Evolutionary conservation across 2,797 vertebrate species (phyloP), one percentile per base, ranked within the genome.

Genomic region (Triplophysa yarkandensis): DNA sequence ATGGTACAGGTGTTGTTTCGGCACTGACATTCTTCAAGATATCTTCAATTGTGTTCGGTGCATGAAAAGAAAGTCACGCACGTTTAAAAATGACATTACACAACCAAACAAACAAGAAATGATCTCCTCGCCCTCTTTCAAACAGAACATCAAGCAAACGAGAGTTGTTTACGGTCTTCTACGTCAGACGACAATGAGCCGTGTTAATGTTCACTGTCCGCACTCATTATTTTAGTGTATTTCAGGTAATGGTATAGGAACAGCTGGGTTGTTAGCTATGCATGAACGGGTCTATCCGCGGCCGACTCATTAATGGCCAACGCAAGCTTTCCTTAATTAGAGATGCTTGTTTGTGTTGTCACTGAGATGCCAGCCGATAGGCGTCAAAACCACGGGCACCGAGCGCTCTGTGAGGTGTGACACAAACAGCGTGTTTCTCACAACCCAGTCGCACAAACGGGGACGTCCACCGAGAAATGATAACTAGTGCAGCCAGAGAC

Each of bases 71-170:
- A 36, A 39, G 1, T 0, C 4, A 39, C 9, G 4, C 36, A 39
- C 1, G 43, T n/a, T 43, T 0, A 16, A 17, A 43, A 64, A 86
- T 69, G 58, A 61, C 81, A 63, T n/a, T 82, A 79, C 82, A 80
- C 82, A 60, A 16, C 87, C 73, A 78, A 82, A 30, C 27, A 30
- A 4, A 7, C 81, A 85, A 87, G 87, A 89, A 90, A 88, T 62
- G 48, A 81, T 21, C 27, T 50, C 36, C 60, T 68, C 75, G 68
- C 76, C 36, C 32, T 17, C 23, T 71, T 71, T 71, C 32, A 71
- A 62, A 50, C 14, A 3, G n/a, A 44, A 17, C 14, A n/a, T 44
- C 41, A 6, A n/a, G 4, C 44, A 10, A 48, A 36, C 5, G 25
- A 3, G 48, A 39, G 21, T 6, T 50, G 23, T 71, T 28, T 32